Evolutionary conservation across 2,113 vertebrate species (phyloP), one percentile per base, ranked within the genome.

Genomic region (Bufo bufo): DNA sequence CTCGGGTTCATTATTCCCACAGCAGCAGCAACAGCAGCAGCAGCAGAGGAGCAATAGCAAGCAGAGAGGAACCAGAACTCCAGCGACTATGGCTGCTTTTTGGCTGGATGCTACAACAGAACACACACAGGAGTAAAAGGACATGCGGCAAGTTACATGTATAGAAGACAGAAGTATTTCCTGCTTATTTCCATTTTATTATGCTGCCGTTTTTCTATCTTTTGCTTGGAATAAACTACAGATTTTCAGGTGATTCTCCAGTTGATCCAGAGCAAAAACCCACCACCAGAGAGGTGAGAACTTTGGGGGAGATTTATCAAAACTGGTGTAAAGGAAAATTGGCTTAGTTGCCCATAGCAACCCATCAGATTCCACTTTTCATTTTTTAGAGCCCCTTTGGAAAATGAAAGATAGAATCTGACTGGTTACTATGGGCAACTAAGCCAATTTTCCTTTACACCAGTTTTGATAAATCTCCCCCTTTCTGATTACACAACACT

Each of bases 1-100:
- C 23, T 96, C 95, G 16, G 89, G 77, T 0, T 92, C 91, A 4
- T 90, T 72, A 0, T 93, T 93, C 86, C 95, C 95, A 43, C 96
- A 95, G 90, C 94, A 97, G 90, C 95, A 93, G 91, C 95, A 95
- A 86, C 97, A 97, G 91, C 95, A 93, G 90, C 95, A 95, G 69
- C 90, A 94, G 87, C 97, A 97, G 92, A 92, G 88, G 0, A 97
- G 10, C 0, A 95, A 92, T 8, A 99, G 90, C 58, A 95, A 92
- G 63, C 97, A 50, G 87, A 99, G 88, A 6, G 97, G 92, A 58
- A 96, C 74, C 0, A 99, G 92, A 66, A 97, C 89, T 72, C 95
- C 95, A 0, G 92, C 95, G 0, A 97, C 91, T 6, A 98, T 93
- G 1, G 94, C 91, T 0, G 91, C 92, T 0, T 74, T 94, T 3